Evolutionary conservation across 2,797 vertebrate genomes (phyloP), one percentile per base, ranked within the genome.

Genomic region (Acomys russatus): DNA sequence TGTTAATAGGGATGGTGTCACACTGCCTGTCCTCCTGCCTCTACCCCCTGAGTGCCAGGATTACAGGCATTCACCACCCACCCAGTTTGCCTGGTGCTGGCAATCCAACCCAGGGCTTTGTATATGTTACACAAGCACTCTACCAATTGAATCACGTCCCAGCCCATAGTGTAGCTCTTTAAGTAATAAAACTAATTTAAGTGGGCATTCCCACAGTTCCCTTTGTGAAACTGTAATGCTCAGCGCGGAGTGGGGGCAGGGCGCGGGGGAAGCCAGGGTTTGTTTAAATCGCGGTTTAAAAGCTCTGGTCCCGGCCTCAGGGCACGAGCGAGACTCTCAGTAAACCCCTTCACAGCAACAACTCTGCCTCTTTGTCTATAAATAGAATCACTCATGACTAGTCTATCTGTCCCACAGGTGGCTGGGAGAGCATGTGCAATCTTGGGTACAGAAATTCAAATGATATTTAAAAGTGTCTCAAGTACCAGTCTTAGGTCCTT

Each of bases 381-480:
- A 80, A 80, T 66, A 78, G n/a, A 92, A 74, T 35, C 17, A 78
- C 12, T 94, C 44, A 51, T 35, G 11, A 64, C 30, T 84, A 14
- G 49, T 66, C 54, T 56, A 54, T 77, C 49, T n/a, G 12, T 91
- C 68, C 66, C 56, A 35, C 0, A 33, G 25, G 70, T 33, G 12
- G 9, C 12, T 90, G 2, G 35, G 56, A 91, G 78, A 96, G 14
- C 83, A 92, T 51, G 82, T 25, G 28, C 3, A 77, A 28, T 76
- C 78, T 28, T 6, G 28, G 78, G 77, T 61, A 64, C 25, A 88
- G 63, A 96, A 92, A 92, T 70, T 25, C n/a, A 88, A 82, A 89
- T n/a, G 22, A 28, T 38, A n/a, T 87, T 77, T 89, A 2, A 73
- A 88, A 94, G 80, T 25, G 33, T 35, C 49, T 63, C 82, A 85